Evolutionary conservation across 1,140 invertebrate genomes (phyloP), one percentile per base, ranked within the genome.

Genomic region (Odontomachus brunneus): DNA sequence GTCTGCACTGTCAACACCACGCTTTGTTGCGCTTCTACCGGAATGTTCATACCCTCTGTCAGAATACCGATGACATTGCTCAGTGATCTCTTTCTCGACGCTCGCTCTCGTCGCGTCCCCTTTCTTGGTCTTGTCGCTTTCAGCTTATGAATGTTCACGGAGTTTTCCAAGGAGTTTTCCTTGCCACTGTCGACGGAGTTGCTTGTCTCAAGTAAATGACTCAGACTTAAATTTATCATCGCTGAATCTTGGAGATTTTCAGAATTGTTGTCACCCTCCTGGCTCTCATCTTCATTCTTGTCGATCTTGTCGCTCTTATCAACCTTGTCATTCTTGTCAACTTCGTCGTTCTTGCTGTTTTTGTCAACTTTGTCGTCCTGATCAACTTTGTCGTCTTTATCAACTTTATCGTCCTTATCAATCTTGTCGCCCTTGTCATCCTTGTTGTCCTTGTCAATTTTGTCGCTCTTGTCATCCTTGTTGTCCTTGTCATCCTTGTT

Each of bases 161-260:
- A 80, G 7, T 90, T 90, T 44, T 94, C 94, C 7, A 92, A 84
- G 0, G 93, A 92, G 71, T 94, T 94, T 74, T 94, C 94, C 44
- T 94, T 94, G 0, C 94, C 93, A 24, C 93, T 94, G 60, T 94
- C 93, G n/a, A 93, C 91, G 0, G 93, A 93, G 15, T 92, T 93
- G n/a, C 91, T 91, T 0, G 91, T 93, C 69, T 94, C 93, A 24
- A 91, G 93, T 19, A 94, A 69, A 22, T 92, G 89, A 19, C 90
- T 93, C 2, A 93, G 71, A 65, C 55, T 93, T 12, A 91, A 48
- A 65, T 91, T 93, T 2, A 85, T 72, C 17, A 90, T 71, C 29
- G 71, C 82, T 2, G 62, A 9, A 5, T 87, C 73, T 51, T 22
- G n/a, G 0, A 33, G 3, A n/a, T 83, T 29, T 2, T 55, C 44